Evolutionary conservation across 2,113 vertebrate species (phyloP).

Genomic region (Tringa solitaria): DNA sequence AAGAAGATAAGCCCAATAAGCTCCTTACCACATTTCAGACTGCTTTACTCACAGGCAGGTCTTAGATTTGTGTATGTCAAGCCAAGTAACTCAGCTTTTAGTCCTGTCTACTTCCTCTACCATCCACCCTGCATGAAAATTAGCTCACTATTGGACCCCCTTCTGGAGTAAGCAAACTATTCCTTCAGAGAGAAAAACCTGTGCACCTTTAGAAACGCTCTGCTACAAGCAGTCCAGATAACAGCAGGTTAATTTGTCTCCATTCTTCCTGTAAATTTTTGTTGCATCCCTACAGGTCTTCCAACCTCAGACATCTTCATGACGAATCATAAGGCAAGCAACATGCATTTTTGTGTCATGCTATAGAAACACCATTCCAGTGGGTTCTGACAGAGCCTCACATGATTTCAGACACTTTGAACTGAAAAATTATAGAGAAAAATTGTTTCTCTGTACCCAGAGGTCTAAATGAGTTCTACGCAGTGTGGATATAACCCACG

Average conservation of each 20-base stretch:
- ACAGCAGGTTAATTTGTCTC: neutral
- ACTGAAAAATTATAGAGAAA: neutral
- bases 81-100: neutral
- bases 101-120: neutral
- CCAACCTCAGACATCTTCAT: neutral
- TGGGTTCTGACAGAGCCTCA: neutral
- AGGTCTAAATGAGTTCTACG: neutral
- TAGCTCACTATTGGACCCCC: fast-evolving
- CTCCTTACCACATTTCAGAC: neutral
- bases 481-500: neutral
- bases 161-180: neutral
- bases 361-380: neutral
- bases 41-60: neutral
- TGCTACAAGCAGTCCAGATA: neutral
- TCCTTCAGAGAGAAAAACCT: neutral
- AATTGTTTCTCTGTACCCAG: neutral
- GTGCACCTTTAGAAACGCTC: neutral
- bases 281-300: neutral
- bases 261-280: neutral
- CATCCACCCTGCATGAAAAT: neutral
- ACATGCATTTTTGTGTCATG: neutral
- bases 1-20: neutral
- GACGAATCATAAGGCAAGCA: neutral
- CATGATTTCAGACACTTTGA: neutral
- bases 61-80: neutral